A percentile compares a stretch with the other conserved stretches of the same genome.
These are phyloP conservation scores for Calyptommatus sinebrachiatus DNA, from an alignment of 2,113 vertebrate genomes.

Conservation along the genomic window DNA sequence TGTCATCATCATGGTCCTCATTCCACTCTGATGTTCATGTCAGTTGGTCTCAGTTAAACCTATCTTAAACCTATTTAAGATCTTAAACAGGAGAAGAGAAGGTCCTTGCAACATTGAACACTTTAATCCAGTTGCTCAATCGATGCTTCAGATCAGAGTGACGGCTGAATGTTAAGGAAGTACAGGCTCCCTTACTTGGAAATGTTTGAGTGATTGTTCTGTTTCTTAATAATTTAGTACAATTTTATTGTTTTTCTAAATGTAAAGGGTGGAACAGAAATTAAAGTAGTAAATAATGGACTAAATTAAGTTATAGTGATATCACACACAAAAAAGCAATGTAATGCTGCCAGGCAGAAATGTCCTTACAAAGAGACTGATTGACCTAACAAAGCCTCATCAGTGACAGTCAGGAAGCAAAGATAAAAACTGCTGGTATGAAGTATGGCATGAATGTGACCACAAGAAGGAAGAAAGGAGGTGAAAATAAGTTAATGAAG, in stretches of 20 bases:
- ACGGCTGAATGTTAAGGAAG: neutral
- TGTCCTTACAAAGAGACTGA: neutral
- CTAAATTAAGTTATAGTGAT: too few species aligned
- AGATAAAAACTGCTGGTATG: neutral
- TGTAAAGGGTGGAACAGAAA: too few species aligned
- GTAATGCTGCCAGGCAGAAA: neutral
- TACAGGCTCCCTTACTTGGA: too few species aligned
- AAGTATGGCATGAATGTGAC: neutral
- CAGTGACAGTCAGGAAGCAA: neutral
- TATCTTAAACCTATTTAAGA: neutral
- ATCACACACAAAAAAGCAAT: neutral
- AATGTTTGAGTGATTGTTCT: neutral
- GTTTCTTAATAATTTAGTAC: neutral
- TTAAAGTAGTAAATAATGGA: too few species aligned
- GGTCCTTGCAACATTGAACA: neutral
- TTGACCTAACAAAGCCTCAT: neutral
- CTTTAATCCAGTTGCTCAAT: neutral
- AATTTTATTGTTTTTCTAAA: too few species aligned
- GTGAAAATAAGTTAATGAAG: neutral
- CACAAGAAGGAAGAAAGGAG: neutral
- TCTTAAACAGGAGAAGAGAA: neutral
- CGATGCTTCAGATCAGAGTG: neutral
- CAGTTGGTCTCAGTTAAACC: slow-evolving; percentile 22
- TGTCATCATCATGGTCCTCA: slow-evolving; percentile 7
- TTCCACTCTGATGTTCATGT: slow-evolving; percentile 33